Conservation (phyloP, 2,888 invertebrate genomes). For the Apamea crenata region DNA sequence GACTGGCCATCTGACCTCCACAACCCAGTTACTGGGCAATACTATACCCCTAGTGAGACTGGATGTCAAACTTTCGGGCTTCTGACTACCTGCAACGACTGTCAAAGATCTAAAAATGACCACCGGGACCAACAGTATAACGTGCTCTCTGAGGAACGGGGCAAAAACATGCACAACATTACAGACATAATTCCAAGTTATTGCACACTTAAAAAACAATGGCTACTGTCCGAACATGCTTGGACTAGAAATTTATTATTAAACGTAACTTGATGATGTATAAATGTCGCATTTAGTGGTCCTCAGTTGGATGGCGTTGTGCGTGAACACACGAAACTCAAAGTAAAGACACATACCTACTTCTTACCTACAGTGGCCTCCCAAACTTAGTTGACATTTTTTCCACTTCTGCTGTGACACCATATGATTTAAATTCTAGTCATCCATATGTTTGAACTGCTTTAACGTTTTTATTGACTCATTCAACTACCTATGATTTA, state of each 20-base stretch:
- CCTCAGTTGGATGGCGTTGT: background rate
- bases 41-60: too few species aligned
- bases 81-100: background rate
- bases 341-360: background rate
- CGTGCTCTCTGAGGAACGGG: background rate
- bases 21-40: too few species aligned
- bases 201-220: background rate
- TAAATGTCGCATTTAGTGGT: background rate
- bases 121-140: too few species aligned
- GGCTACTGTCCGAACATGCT: background rate
- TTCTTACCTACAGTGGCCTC: background rate
- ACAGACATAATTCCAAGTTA: background rate
- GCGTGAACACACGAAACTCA: background rate
- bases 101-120: background rate
- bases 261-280: background rate
- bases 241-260: background rate
- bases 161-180: background rate
- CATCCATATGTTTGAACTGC: too few species aligned
- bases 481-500: too few species aligned
- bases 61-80: background rate
- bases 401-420: too few species aligned
- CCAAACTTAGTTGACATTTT: too few species aligned
- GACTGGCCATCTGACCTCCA: too few species aligned
- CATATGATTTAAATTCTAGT: too few species aligned
- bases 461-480: too few species aligned